These are phyloP conservation scores for Hemicentrotus pulcherrimus DNA, from an alignment of 35 echinoderm and acorn worm genomes.

Conservation along the genomic window DNA sequence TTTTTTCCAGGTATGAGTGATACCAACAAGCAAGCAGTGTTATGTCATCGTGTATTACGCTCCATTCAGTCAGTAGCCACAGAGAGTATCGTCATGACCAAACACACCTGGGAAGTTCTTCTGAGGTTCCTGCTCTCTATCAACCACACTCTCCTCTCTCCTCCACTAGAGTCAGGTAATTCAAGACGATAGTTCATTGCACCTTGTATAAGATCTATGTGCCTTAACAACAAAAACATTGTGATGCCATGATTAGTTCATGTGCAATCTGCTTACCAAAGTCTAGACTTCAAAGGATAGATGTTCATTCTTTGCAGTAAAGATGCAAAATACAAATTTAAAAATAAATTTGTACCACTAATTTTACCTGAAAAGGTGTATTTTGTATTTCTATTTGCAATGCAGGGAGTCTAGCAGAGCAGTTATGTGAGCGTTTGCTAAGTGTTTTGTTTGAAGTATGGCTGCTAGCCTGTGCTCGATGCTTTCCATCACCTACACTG, in stretches of 20 bases:
- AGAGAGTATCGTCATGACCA: constrained; percentile 84
- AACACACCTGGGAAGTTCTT: constrained; percentile 92
- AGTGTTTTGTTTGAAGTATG: constrained; percentile 98
- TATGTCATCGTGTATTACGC: constrained; percentile 93
- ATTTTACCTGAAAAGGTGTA: not conserved
- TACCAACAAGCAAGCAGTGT: constrained; percentile 85
- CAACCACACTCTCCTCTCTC: constrained; percentile 84
- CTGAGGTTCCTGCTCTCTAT: constrained; percentile 88
- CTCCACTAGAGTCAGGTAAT: constrained; percentile 86
- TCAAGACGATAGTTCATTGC: too few relatives aligned
- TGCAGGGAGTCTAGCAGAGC: constrained; percentile 88
- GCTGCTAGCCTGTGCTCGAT: constrained; percentile 91
- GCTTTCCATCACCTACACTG: constrained; percentile 79
- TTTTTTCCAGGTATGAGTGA: constrained; percentile 74
- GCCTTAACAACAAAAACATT: not conserved
- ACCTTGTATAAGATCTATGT: too few relatives aligned
- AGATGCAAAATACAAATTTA: not conserved
- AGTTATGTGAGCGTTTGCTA: constrained; percentile 93
- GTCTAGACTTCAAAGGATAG: too few relatives aligned
- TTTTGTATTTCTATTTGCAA: not conserved
- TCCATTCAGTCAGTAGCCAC: constrained; percentile 88
- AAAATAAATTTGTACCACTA: not conserved
- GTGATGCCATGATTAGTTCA: not conserved
- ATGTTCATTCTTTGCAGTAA: too few relatives aligned
- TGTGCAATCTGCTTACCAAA: not conserved